phyloP scores from a whole-genome alignment of 2,888 invertebrate species.

The Pollenia amentaria region DNA sequence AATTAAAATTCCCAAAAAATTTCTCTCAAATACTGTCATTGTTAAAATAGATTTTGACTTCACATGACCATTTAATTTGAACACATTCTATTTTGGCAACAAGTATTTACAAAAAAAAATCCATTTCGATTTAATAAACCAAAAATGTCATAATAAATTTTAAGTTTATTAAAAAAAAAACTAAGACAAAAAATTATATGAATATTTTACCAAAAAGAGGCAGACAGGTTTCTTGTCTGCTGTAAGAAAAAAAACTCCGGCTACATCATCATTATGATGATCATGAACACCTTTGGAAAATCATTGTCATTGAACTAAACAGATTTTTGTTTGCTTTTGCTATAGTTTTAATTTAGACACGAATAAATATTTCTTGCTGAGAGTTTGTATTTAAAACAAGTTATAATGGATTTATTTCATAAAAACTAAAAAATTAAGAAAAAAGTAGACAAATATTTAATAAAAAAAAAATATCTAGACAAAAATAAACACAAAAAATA shows the following conservation, averaged over 20 bases:
- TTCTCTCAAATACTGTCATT: too few relatives aligned
- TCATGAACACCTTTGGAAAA: neutral
- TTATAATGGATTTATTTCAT: conserved; percentile 13
- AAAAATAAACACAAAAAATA: conserved; percentile 26
- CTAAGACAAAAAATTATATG: neutral
- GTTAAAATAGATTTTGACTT: too few relatives aligned
- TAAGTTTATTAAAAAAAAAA: neutral
- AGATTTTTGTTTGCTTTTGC: neutral
- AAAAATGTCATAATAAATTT: conserved; percentile 12
- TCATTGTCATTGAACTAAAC: conserved; percentile 21
- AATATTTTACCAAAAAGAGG: conserved; percentile 14
- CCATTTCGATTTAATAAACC: neutral
- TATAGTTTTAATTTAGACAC: neutral
- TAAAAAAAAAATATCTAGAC: neutral
- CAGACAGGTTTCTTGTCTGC: conserved; percentile 15
- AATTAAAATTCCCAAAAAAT: too few relatives aligned
- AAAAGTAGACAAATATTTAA: neutral
- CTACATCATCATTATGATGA: neutral
- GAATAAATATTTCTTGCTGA: neutral
- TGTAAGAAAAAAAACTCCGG: neutral
- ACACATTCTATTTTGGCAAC: too few relatives aligned
- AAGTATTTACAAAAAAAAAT: too few relatives aligned
- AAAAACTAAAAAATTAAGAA: conserved; percentile 22
- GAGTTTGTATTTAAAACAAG: conserved; percentile 2
- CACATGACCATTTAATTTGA: too few relatives aligned